Evolutionary conservation across 2,797 vertebrate genomes (phyloP).

Genomic region (Myotis vivesi): DNA sequence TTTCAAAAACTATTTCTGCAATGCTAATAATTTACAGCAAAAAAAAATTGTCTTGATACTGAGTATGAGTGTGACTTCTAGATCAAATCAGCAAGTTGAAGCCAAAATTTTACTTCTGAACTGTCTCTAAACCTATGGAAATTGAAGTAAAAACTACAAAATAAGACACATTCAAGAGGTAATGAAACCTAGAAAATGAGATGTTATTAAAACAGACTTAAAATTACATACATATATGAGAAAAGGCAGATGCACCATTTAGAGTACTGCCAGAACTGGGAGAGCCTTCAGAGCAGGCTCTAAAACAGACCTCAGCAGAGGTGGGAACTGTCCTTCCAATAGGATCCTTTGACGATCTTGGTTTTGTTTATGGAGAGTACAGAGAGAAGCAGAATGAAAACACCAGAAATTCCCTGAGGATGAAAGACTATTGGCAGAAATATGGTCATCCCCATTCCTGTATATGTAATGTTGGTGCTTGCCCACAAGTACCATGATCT

Average conservation of each 20-base stretch:
- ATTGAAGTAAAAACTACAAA: not conserved
- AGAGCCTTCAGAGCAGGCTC: too few species aligned
- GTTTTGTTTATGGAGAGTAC: not conserved
- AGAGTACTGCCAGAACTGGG: not conserved
- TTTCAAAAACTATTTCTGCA: not conserved
- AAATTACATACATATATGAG: too few species aligned
- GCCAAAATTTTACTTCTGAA: not conserved
- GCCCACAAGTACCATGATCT: not conserved
- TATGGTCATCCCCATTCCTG: not conserved
- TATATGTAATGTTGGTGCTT: not conserved
- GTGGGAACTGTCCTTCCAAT: rapidly evolving
- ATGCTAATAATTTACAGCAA: not conserved
- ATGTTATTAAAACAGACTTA: not conserved
- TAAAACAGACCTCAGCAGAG: not conserved
- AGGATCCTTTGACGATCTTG: not conserved
- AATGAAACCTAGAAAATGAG: not conserved
- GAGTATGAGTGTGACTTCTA: not conserved
- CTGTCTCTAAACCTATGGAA: not conserved
- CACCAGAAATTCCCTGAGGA: not conserved
- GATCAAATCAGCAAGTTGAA: not conserved
- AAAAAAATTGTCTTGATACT: not conserved
- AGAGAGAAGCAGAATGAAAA: not conserved
- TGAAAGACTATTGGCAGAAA: not conserved
- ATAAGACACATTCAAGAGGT: not conserved
- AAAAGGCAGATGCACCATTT: not conserved